These are phyloP conservation scores for Philypnodon macrostomus DNA, from an alignment of 2,797 vertebrate genomes.

Conservation along the genomic window DNA sequence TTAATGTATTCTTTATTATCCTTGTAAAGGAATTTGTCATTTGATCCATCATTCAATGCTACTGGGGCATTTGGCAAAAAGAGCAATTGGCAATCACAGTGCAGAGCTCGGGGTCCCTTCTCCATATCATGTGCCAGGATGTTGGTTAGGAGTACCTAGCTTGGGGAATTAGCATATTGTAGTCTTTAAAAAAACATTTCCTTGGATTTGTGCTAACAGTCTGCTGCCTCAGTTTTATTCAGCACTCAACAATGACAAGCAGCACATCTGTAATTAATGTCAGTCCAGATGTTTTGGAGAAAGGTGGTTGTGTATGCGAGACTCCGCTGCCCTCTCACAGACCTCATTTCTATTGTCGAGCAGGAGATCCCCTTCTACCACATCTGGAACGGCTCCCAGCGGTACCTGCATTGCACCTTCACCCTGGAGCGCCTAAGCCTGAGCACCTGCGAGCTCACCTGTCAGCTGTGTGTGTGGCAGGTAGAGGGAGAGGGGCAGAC, in stretches of 20 bases:
- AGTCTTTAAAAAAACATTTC: conserved; percentile 13
- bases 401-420: conserved; percentile 95
- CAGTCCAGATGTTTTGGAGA: conserved; percentile 22
- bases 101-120: no score
- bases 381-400: conserved; percentile 95
- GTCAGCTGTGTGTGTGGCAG: conserved; percentile 98
- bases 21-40: no score
- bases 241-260: conserved; percentile 24
- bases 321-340: conserved; percentile 47
- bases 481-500: conserved; percentile 98
- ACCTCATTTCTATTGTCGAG: conserved; percentile 12
- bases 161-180: no score
- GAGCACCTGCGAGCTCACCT: conserved; percentile 92
- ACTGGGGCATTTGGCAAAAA: no score
- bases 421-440: conserved; percentile 92
- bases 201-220: conserved; percentile 35
- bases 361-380: conserved; percentile 99
- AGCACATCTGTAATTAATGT: conserved; percentile 54
- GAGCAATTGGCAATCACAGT: no score
- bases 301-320: conserved; percentile 36
- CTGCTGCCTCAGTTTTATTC: conserved; percentile 35
- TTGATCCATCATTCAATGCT: no score
- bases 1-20: no score
- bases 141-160: no score
- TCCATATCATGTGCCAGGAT: no score